phyloP scores from a whole-genome alignment of 2,113 vertebrate species.

The Leptobrachium ailaonicum region DNA sequence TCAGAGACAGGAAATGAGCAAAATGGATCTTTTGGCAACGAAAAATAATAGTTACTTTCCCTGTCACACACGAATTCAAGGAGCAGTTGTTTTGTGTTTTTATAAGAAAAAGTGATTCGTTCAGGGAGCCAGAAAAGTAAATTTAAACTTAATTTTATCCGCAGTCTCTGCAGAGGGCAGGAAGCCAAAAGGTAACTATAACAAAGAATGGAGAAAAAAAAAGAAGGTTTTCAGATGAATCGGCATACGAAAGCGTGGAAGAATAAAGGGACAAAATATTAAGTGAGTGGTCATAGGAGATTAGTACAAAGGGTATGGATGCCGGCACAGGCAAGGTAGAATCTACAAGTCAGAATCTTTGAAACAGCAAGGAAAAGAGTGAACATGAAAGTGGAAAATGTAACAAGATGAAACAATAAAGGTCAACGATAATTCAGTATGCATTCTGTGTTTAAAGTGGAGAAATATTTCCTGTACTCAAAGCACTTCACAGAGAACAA shows the following conservation, averaged over 20 bases:
- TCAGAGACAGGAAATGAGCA: no score
- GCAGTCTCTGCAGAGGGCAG: slow-evolving; percentile 26
- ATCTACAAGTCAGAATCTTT: slow-evolving; percentile 34
- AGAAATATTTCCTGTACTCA: slow-evolving; percentile 3
- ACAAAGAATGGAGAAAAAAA: not conserved
- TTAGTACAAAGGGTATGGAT: slow-evolving; percentile 34
- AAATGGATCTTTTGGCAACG: no score
- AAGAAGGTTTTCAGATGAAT: slow-evolving; percentile 24
- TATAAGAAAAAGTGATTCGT: not conserved
- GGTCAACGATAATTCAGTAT: slow-evolving; percentile 37
- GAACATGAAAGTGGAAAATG: slow-evolving; percentile 39
- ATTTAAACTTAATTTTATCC: slow-evolving; percentile 7
- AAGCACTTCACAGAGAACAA: slow-evolving; percentile 8
- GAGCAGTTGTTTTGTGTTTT: not conserved
- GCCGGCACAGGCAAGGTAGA: slow-evolving; percentile 36
- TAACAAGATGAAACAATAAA: slow-evolving; percentile 40
- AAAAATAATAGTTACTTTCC: no score
- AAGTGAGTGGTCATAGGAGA: slow-evolving; percentile 45
- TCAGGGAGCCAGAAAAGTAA: not conserved
- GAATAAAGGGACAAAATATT: slow-evolving; percentile 31
- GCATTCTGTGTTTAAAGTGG: slow-evolving; percentile 20
- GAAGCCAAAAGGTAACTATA: slow-evolving; percentile 27
- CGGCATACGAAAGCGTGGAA: slow-evolving; percentile 19
- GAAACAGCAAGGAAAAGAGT: slow-evolving; percentile 22
- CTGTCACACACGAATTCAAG: no score